A percentile compares a stretch with the other conserved stretches of the same genome.
phyloP scores from a whole-genome alignment of 2,113 vertebrate genomes.

The Sakesphorus luctuosus region DNA sequence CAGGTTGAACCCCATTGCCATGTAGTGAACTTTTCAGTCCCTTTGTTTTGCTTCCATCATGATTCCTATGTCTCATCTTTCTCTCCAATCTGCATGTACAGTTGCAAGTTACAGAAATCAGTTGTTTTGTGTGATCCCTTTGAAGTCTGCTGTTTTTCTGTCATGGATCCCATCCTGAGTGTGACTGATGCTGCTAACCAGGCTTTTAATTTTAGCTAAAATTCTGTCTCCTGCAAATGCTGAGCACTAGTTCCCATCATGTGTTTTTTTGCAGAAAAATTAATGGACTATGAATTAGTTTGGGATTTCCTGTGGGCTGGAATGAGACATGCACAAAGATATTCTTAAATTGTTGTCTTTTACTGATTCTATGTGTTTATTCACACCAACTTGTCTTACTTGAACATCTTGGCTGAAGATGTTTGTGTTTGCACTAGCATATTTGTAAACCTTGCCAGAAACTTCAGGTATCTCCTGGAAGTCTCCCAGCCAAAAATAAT shows the following conservation, averaged over 20 bases:
- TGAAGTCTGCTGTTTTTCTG: background rate
- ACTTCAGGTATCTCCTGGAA: fast-evolving
- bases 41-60: background rate
- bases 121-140: background rate
- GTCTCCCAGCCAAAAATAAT: background rate
- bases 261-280: background rate
- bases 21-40: background rate
- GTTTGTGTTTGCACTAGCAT: background rate
- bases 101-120: background rate
- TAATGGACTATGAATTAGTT: background rate
- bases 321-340: background rate
- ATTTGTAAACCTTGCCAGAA: background rate
- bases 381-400: background rate
- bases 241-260: background rate
- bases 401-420: background rate
- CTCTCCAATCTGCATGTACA: background rate
- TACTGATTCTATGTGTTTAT: background rate
- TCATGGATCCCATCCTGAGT: background rate
- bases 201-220: background rate
- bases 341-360: background rate
- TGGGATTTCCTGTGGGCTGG: background rate
- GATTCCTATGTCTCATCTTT: background rate
- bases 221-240: background rate
- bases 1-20: background rate
- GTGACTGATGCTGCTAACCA: background rate